phyloP scores from a whole-genome alignment of 2,113 vertebrate species.

The Pelmatolapia mariae region DNA sequence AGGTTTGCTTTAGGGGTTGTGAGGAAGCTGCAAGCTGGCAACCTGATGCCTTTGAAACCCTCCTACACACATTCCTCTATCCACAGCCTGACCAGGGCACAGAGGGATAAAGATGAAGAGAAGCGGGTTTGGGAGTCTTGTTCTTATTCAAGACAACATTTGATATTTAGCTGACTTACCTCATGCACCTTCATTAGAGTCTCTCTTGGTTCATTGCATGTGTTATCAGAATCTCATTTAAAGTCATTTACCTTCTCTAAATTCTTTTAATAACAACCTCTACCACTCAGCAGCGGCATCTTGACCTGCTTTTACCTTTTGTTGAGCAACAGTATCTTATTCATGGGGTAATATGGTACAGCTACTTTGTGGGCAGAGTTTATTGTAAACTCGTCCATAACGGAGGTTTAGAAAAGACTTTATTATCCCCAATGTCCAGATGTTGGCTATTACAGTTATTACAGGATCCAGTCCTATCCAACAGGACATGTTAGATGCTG shows the following conservation, averaged over 20 bases:
- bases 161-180: slow-evolving; percentile 41
- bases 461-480: neutral
- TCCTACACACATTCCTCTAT: slow-evolving; percentile 64
- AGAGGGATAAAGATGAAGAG: slow-evolving; percentile 16
- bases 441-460: neutral
- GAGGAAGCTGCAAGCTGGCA: slow-evolving; percentile 53
- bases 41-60: slow-evolving; percentile 66
- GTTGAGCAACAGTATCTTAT: neutral
- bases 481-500: neutral
- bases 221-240: neutral
- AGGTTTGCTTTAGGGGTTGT: slow-evolving; percentile 33
- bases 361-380: neutral
- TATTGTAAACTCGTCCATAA: neutral
- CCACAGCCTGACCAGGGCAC: slow-evolving; percentile 34
- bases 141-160: slow-evolving; percentile 41
- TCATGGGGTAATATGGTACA: neutral
- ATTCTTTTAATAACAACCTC: neutral
- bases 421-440: neutral
- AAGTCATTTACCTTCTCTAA: neutral
- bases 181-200: slow-evolving; percentile 28
- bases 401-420: neutral
- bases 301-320: neutral
- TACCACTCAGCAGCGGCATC: neutral
- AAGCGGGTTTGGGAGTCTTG: slow-evolving; percentile 9
- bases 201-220: neutral